A percentile compares a stretch with the other conserved stretches of the same genome.
Evolutionary conservation across 2,888 invertebrate species (phyloP).

Genomic region (Thalpophila matura): DNA sequence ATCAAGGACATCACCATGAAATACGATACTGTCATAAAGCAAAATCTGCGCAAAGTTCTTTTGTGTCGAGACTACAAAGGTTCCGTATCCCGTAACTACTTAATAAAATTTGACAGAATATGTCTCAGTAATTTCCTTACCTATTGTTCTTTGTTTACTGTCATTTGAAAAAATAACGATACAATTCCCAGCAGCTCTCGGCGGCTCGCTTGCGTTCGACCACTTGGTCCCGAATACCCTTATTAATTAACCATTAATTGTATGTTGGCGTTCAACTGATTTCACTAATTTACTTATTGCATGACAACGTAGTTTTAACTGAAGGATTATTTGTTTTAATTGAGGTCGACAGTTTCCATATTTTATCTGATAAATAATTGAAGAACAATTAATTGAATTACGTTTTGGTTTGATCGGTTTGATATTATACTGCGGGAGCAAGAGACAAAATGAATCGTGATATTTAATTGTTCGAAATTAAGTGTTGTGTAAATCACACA

Average conservation of each 20-base stretch:
- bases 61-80: constrained; percentile 47
- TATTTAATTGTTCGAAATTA: background rate
- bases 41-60: constrained; percentile 42
- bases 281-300: constrained; percentile 56
- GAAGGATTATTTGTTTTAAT: constrained; percentile 36
- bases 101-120: constrained; percentile 49
- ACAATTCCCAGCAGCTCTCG: constrained; percentile 40
- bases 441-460: background rate
- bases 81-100: constrained; percentile 40
- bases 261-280: constrained; percentile 50
- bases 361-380: constrained; percentile 25
- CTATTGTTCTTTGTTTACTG: constrained; percentile 37
- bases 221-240: constrained; percentile 50
- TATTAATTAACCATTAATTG: constrained; percentile 64
- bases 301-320: constrained; percentile 40
- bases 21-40: constrained; percentile 46
- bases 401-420: constrained; percentile 8
- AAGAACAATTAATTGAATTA: constrained; percentile 31
- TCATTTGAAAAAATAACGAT: constrained; percentile 49
- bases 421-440: background rate
- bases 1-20: constrained; percentile 32
- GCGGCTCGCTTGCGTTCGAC: constrained; percentile 30
- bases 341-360: constrained; percentile 26
- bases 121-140: constrained; percentile 30
- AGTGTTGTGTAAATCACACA: background rate